Conservation (phyloP, 2,113 vertebrate species). For the Montifringilla adamsi region DNA sequence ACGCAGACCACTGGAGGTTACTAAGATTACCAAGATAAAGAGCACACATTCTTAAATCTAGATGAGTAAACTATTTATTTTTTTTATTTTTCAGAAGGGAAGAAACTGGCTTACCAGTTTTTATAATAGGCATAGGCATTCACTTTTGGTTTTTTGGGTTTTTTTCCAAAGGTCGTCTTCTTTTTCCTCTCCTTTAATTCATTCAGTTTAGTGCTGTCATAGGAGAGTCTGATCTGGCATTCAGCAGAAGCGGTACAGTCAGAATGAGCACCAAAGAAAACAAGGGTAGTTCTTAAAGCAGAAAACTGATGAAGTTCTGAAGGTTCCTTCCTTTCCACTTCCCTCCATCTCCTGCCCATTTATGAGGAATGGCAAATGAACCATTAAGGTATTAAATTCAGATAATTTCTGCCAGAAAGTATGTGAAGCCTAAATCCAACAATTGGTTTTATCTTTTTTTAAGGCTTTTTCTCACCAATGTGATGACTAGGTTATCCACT, state of each 20-base stretch:
- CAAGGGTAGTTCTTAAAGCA: not conserved
- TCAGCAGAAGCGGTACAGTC: not conserved
- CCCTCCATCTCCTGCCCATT: not conserved
- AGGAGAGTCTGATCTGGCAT: not conserved
- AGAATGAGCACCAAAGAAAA: not conserved
- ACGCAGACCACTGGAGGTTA: not conserved
- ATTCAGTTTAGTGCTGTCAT: not conserved
- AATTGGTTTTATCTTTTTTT: not conserved
- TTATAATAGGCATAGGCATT: not conserved
- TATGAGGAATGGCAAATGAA: not conserved
- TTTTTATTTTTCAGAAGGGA: not conserved
- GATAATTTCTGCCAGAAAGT: not conserved
- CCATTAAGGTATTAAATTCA: not conserved
- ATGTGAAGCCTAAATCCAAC: not conserved
- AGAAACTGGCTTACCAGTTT: not conserved
- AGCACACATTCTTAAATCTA: not conserved
- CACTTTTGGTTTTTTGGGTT: not conserved
- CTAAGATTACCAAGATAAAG: not conserved
- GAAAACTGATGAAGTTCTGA: not conserved
- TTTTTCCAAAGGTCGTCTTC: not conserved
- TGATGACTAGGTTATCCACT: not conserved
- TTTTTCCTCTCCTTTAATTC: not conserved
- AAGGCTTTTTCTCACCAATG: not conserved
- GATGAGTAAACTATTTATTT: not conserved
- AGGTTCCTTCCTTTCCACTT: not conserved